phyloP scores from a whole-genome alignment of 2,113 vertebrate species.

The Hipposideros armiger region DNA sequence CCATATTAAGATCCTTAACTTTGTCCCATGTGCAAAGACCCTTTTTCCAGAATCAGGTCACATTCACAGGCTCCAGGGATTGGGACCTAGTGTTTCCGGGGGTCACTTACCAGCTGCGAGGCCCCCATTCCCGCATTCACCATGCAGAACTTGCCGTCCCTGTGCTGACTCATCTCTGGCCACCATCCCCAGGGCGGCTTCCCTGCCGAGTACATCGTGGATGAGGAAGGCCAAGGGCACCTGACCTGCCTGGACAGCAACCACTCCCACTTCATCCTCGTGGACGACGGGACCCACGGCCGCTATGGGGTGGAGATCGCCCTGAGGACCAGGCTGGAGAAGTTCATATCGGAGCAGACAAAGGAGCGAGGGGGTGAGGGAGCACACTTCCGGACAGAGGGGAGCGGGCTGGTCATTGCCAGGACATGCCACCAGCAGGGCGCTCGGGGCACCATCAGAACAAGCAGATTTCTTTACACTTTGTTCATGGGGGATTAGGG shows the following conservation, averaged over 20 bases:
- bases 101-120: rapidly evolving
- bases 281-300: conserved; percentile 95
- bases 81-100: background rate
- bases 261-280: conserved; percentile 97
- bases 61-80: rapidly evolving
- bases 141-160: rapidly evolving
- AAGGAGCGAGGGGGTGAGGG: conserved; percentile 88
- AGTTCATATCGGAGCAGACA: conserved; percentile 92
- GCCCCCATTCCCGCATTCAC: rapidly evolving
- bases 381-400: rapidly evolving
- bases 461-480: rapidly evolving
- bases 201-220: conserved; percentile 92
- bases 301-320: conserved; percentile 91
- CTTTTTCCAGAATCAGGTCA: background rate
- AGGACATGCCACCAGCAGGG: too few species aligned
- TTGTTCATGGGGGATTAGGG: too few species aligned
- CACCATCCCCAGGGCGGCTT: conserved; percentile 89
- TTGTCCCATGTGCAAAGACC: too few species aligned
- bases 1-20: background rate
- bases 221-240: conserved; percentile 91
- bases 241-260: conserved; percentile 96
- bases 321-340: conserved; percentile 93
- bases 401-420: rapidly evolving
- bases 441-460: rapidly evolving
- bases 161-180: background rate